Evolutionary conservation across 2,888 invertebrate species (phyloP).

Genomic region (Marasmarcha lunaedactyla): DNA sequence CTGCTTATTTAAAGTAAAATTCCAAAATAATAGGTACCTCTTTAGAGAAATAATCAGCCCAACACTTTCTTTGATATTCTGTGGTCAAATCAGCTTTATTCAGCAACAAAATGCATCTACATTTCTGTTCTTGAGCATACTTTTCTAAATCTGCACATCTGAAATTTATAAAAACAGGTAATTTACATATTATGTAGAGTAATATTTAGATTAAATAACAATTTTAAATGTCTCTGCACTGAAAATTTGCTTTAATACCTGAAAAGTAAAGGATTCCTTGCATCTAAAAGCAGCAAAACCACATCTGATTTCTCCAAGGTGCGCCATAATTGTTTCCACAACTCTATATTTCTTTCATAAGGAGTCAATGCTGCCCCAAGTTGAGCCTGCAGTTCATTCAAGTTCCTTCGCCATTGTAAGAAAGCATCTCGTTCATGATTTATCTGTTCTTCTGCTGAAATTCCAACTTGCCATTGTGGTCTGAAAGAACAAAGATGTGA

Average conservation of each 20-base stretch:
- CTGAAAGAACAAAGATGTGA: conserved; percentile 66
- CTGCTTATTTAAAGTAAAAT: no score
- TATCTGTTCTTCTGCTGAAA: conserved; percentile 84
- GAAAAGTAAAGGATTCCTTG: conserved; percentile 93
- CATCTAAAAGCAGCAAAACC: conserved; percentile 94
- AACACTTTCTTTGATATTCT: conserved; percentile 80
- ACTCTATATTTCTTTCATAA: conserved; percentile 96
- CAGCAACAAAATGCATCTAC: conserved; percentile 82
- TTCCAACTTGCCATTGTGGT: conserved; percentile 83
- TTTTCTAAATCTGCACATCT: conserved; percentile 91
- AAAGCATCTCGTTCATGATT: conserved; percentile 85
- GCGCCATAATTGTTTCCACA: conserved; percentile 99
- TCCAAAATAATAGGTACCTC: no score
- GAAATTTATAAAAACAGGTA: conserved; percentile 21
- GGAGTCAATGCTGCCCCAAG: conserved; percentile 91
- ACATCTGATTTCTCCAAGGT: conserved; percentile 97
- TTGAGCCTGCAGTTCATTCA: conserved; percentile 81
- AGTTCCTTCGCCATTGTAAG: conserved; percentile 88
- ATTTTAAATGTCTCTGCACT: no score
- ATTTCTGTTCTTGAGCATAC: conserved; percentile 55
- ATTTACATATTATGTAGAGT: not conserved
- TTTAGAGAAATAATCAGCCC: conserved; percentile 87
- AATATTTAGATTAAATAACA: not conserved
- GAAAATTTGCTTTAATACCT: conserved; percentile 34
- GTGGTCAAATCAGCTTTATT: conserved; percentile 97